Evolutionary conservation across 2,888 invertebrate species (phyloP).

Genomic region (Rhogogaster chlorosoma): DNA sequence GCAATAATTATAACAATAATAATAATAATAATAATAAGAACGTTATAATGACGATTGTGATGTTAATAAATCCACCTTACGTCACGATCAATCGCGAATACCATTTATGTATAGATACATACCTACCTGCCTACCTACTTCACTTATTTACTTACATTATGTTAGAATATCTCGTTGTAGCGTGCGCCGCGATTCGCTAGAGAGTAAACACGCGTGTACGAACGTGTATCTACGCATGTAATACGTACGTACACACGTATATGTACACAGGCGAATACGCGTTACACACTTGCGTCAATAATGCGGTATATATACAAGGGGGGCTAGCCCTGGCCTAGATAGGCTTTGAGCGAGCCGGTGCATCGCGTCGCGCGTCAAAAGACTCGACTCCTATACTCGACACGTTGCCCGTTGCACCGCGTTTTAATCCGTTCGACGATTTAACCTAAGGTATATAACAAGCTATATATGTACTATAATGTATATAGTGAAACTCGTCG

Average conservation of each 20-base stretch:
- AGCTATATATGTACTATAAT: background rate
- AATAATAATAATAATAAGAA: background rate
- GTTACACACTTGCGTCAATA: background rate
- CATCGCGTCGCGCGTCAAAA: conserved; percentile 28
- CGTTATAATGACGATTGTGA: background rate
- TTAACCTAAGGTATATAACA: background rate
- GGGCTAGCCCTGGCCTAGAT: conserved; percentile 77
- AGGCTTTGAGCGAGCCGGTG: conserved; percentile 55
- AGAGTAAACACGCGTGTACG: background rate
- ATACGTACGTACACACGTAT: background rate
- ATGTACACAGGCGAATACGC: background rate
- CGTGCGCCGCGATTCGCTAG: background rate
- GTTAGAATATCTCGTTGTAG: background rate
- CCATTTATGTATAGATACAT: background rate
- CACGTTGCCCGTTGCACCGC: background rate
- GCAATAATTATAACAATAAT: background rate
- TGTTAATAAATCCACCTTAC: background rate
- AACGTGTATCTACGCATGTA: background rate
- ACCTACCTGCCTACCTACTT: background rate
- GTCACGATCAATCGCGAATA: background rate
- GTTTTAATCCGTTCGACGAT: background rate
- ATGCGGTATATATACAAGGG: conserved; percentile 53
- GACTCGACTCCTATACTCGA: background rate
- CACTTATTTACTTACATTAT: background rate
- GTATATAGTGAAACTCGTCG: conserved; percentile 6